These are phyloP conservation scores for Xestia ashworthii DNA, from an alignment of 2,888 invertebrate species.

Conservation along the genomic window DNA sequence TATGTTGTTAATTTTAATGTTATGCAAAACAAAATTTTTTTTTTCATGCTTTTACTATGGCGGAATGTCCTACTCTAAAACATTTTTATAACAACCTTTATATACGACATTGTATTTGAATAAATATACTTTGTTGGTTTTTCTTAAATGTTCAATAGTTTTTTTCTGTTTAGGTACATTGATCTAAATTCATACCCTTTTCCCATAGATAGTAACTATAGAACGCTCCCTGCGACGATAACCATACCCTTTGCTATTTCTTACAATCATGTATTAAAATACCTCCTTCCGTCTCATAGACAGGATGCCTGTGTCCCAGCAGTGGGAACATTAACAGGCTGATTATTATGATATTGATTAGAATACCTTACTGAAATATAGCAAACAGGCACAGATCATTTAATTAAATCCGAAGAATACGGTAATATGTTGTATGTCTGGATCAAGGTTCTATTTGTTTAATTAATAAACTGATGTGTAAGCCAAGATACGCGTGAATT, in stretches of 20 bases:
- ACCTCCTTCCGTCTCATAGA: too few relatives aligned
- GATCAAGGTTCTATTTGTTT: conserved; percentile 4
- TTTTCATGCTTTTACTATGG: too few relatives aligned
- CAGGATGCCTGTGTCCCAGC: too few relatives aligned
- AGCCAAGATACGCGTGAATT: background rate
- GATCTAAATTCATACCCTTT: background rate
- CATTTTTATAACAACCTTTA: too few relatives aligned
- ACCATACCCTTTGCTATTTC: background rate
- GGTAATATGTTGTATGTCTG: conserved; percentile 4
- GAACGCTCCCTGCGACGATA: background rate
- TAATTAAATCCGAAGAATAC: conserved; percentile 9
- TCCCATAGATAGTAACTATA: background rate
- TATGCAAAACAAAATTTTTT: too few relatives aligned
- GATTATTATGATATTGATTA: too few relatives aligned
- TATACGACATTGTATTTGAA: too few relatives aligned
- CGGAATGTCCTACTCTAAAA: too few relatives aligned
- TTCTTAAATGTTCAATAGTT: too few relatives aligned
- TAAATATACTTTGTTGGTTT: too few relatives aligned
- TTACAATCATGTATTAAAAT: background rate
- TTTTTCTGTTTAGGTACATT: background rate
- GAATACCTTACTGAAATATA: background rate
- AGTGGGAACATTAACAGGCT: too few relatives aligned
- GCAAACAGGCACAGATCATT: background rate
- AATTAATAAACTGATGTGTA: conserved; percentile 18
- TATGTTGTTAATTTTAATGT: too few relatives aligned